phyloP scores from a whole-genome alignment of 2,888 invertebrate genomes.

The Portevinia maculata region DNA sequence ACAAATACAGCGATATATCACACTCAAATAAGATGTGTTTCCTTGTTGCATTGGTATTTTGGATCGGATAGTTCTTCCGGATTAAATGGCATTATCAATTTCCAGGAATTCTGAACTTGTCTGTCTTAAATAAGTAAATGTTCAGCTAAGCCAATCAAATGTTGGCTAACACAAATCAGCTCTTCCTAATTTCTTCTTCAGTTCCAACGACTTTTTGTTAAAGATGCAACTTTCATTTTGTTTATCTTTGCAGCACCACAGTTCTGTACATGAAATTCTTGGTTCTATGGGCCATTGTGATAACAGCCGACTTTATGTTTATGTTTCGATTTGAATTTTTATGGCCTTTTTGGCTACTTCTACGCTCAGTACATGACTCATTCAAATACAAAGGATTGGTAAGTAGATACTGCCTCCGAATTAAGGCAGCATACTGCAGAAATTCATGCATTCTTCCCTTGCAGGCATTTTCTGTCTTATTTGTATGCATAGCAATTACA shows the following conservation, averaged over 20 bases:
- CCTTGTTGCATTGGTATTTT: too few species aligned
- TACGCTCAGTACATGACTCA: slow-evolving; percentile 97
- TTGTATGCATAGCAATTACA: slow-evolving; percentile 98
- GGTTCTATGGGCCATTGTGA: slow-evolving; percentile 96
- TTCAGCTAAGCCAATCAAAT: too few species aligned
- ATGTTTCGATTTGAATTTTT: slow-evolving; percentile 99
- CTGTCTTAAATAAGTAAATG: too few species aligned
- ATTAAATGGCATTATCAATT: too few species aligned
- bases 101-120: too few species aligned
- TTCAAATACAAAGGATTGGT: slow-evolving; percentile 99
- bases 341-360: slow-evolving; percentile 98
- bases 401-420: slow-evolving; percentile 80
- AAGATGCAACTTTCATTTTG: slow-evolving; percentile 8
- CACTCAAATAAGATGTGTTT: too few species aligned
- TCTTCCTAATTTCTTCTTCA: too few species aligned
- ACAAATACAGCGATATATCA: too few species aligned
- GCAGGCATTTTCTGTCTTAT: slow-evolving; percentile 98
- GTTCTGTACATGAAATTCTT: slow-evolving; percentile 97
- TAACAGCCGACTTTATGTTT: slow-evolving; percentile 97
- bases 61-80: too few species aligned
- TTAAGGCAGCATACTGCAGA: neutral
- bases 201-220: too few species aligned
- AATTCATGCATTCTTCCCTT: slow-evolving; percentile 77
- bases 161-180: too few species aligned
- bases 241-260: slow-evolving; percentile 88